A percentile compares a stretch with the other conserved stretches of the same genome.
Evolutionary conservation across 1,140 invertebrate genomes (phyloP).

Genomic region (Lepidurus apus): DNA sequence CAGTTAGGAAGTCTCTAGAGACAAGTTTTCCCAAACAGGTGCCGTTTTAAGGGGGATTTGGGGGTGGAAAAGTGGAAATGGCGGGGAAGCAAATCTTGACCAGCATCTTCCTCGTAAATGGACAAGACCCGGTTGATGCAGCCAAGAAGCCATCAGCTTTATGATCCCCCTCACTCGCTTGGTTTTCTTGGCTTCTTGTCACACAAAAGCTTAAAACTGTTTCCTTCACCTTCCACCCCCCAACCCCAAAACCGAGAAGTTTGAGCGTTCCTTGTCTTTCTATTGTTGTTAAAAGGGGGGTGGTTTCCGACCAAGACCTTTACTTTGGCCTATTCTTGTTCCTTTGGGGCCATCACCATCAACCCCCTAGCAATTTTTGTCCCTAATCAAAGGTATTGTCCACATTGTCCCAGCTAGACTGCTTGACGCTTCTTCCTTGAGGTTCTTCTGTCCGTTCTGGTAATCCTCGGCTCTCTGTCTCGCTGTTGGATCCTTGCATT

Average conservation of each 20-base stretch:
- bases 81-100: constrained; percentile 1
- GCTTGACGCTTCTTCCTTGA: not conserved
- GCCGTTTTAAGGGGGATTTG: not conserved
- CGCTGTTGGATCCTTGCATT: not conserved
- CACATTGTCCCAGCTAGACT: not conserved
- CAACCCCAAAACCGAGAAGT: not conserved
- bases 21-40: not conserved
- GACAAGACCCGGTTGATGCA: not conserved
- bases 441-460: not conserved
- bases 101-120: not conserved
- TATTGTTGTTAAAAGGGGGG: not conserved
- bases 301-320: not conserved
- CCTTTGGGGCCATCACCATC: not conserved
- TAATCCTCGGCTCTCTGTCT: not conserved
- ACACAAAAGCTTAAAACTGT: constrained; percentile 13
- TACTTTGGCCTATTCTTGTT: not conserved
- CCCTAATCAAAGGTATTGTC: constrained; percentile 21
- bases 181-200: not conserved
- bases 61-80: not conserved
- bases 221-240: not conserved
- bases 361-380: constrained; percentile 21
- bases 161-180: constrained; percentile 11
- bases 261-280: constrained; percentile 13
- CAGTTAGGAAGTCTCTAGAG: not conserved
- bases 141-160: constrained; percentile 8